Conservation (phyloP, 2,888 invertebrate genomes). For the Tiliacea aurago region DNA sequence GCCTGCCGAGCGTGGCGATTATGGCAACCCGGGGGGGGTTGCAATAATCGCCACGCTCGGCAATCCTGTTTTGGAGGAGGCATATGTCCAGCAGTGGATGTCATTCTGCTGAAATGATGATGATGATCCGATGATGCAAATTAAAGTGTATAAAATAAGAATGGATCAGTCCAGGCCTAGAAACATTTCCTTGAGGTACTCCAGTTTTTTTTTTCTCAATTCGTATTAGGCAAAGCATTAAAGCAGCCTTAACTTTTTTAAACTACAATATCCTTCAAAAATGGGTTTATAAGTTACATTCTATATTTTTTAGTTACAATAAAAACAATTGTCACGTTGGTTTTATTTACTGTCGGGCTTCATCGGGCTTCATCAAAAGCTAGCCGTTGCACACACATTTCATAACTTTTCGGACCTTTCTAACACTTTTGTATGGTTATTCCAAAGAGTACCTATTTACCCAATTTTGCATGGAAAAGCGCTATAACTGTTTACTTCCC, state of each 20-base stretch:
- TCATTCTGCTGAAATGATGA: no score
- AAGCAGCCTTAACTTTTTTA: neutral
- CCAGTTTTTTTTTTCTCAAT: neutral
- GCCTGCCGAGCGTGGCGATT: no score
- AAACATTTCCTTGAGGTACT: slow-evolving; percentile 5
- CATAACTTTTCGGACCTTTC: neutral
- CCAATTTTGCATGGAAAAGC: neutral
- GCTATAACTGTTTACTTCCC: neutral
- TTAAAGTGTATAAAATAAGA: neutral
- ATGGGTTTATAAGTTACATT: neutral
- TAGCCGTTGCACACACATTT: neutral
- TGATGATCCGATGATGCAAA: no score
- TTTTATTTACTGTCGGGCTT: neutral
- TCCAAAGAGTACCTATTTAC: neutral
- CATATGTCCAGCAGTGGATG: no score
- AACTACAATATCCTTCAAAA: neutral
- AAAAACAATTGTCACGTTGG: neutral
- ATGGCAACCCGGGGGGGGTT: no score
- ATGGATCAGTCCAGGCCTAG: neutral
- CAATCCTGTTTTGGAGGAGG: no score
- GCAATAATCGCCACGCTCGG: no score
- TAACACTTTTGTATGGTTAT: neutral
- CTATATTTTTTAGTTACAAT: neutral
- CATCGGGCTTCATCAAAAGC: neutral
- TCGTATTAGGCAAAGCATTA: neutral